Conservation (phyloP, 2,888 invertebrate species). For the Coecobrya sp. region DNA sequence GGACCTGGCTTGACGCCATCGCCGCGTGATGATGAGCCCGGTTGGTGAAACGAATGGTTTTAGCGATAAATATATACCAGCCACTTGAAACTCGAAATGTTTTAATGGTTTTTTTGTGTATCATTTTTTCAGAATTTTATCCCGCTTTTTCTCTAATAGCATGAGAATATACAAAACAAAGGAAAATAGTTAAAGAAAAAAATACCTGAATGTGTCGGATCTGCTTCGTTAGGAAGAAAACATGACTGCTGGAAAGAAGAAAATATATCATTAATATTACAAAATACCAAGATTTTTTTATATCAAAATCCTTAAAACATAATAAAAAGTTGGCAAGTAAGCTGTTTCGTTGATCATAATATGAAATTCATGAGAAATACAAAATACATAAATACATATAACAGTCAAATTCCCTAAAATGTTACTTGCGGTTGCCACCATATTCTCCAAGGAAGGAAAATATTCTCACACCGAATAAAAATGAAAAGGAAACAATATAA, state of each 20-base stretch:
- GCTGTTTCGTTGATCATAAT: neutral
- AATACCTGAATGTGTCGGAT: neutral
- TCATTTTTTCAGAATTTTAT: neutral
- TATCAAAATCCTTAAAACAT: neutral
- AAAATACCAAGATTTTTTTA: neutral
- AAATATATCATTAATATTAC: constrained; percentile 22
- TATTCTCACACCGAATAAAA: neutral
- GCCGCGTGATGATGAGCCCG: neutral
- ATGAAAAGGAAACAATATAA: neutral
- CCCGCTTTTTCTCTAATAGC: neutral
- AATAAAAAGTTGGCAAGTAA: neutral
- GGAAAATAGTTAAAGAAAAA: too few species aligned
- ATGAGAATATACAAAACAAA: neutral
- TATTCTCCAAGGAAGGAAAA: neutral
- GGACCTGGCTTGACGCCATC: constrained; percentile 53
- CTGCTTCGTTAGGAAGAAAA: constrained; percentile 11
- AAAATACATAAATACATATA: neutral
- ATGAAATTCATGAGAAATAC: neutral
- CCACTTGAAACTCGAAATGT: neutral
- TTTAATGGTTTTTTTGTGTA: too few species aligned
- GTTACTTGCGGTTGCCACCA: constrained; percentile 12
- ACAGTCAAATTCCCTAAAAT: neutral
- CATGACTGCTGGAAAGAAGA: neutral
- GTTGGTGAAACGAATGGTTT: neutral
- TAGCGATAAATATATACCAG: neutral